Percentiles rank a stretch among this genome's conserved stretches.
Conservation (phyloP, 1,140 invertebrate species). For the Drosophila azteca region DNA sequence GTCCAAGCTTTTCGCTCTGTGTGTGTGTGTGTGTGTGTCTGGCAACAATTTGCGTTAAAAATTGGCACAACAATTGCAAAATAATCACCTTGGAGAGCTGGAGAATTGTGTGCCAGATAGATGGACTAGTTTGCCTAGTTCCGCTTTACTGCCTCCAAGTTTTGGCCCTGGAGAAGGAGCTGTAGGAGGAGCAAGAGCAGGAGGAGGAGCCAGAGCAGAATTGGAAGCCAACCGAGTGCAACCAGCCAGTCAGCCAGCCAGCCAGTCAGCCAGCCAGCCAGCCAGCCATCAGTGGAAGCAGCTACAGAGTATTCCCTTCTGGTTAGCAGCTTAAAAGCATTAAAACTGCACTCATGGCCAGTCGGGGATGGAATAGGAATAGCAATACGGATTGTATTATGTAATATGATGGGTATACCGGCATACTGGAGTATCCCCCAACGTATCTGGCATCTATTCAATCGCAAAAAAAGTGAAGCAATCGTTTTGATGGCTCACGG, state of each 20-base stretch:
- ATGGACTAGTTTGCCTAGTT: slow-evolving; percentile 47
- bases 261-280: too few species aligned
- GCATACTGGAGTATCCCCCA: slow-evolving; percentile 10
- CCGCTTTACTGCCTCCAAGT: slow-evolving; percentile 9
- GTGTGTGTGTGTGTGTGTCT: slow-evolving; percentile 18
- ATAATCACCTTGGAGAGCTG: slow-evolving; percentile 74
- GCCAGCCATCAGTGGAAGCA: slow-evolving; percentile 1
- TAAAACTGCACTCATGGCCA: slow-evolving; percentile 29
- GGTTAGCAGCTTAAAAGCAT: slow-evolving; percentile 52
- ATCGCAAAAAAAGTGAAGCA: slow-evolving; percentile 51
- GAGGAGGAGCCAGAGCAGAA: too few species aligned
- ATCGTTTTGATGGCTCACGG: slow-evolving; percentile 64
- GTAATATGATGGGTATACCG: not conserved
- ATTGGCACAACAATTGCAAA: slow-evolving; percentile 70
- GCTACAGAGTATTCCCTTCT: slow-evolving; percentile 42
- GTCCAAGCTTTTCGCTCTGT: not conserved
- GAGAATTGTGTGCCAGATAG: slow-evolving; percentile 14
- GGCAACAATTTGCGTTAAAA: slow-evolving; percentile 52
- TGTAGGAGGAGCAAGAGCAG: not conserved
- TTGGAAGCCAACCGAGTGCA: too few species aligned
- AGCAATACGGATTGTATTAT: too few species aligned
- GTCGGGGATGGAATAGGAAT: not conserved
- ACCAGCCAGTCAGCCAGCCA: not conserved
- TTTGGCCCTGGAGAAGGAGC: not conserved
- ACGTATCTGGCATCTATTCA: slow-evolving; percentile 32